Evolutionary conservation across 2,113 vertebrate species (phyloP).

Genomic region (Alligator sinensis): DNA sequence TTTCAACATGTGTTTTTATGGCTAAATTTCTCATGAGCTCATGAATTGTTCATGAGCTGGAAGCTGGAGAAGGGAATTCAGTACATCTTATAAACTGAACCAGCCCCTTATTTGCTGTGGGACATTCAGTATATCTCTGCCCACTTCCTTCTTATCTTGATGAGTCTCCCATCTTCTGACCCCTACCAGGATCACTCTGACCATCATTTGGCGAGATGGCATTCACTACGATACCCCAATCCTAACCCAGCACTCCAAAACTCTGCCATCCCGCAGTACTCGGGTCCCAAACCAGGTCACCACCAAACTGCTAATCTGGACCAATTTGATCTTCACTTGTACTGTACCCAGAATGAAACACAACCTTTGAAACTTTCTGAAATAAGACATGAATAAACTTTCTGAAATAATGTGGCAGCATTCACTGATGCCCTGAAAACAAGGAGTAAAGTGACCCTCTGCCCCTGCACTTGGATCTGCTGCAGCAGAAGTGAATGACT

Average conservation of each 20-base stretch:
- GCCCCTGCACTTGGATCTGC: not conserved
- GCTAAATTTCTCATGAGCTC: not conserved
- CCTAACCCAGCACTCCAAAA: not conserved
- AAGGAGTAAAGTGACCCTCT: not conserved
- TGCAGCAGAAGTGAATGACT: not conserved
- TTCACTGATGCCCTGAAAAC: not conserved
- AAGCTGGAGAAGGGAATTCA: not conserved
- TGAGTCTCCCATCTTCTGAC: no score
- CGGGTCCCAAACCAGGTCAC: not conserved
- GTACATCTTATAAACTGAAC: not conserved
- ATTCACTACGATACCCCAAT: not conserved
- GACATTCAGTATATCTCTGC: not conserved
- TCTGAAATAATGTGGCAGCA: not conserved
- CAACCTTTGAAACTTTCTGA: fast-evolving
- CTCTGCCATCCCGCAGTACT: no score
- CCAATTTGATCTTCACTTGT: not conserved
- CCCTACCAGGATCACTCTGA: no score
- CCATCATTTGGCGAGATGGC: no score
- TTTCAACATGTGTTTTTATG: not conserved
- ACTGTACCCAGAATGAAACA: not conserved
- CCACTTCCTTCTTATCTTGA: not conserved
- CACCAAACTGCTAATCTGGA: not conserved
- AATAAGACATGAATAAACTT: not conserved
- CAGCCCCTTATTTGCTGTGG: not conserved
- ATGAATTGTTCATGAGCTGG: not conserved